Base-by-base conservation (phyloP, 2,113 vertebrate genomes). In the Notarius quadriscutis region DNA sequence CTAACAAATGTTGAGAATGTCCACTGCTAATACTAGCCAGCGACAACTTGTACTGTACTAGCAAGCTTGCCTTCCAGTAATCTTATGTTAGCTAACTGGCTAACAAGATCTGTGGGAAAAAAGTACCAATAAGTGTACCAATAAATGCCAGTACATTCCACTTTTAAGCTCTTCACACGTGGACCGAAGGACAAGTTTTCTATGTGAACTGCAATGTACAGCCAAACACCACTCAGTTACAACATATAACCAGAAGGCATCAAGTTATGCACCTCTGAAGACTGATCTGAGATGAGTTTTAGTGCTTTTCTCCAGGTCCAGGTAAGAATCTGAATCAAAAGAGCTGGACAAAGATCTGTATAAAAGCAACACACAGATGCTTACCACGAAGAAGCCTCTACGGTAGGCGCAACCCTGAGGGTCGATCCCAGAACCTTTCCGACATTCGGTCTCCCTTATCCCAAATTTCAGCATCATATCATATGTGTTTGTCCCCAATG, bases 381-480 rank as follows among this genome's bases (percentile, higher is more conserved):
- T 92, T 91, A 94, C 94, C 92, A 90, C 90, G 72, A 93, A 93
- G 83, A 91, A 92, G 2, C 90, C 90, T 0, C 18, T 50, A 77
- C 75, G 90, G 89, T 93, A 91, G 78, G 89, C 53, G 14, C 94
- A 94, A 1, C 81, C 88, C 84, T 48, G 90, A 7, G 92, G 90
- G 55, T 93, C 81, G 0, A 41, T 15, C 27, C 72, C 57, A 65
- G 92, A 92, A 1, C 63, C n/a, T 85, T 92, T 94, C 12, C 60
- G 83, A 82, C 94, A 95, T 75, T 86, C 81, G 0, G 94, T 94
- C 85, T 94, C 92, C 84, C 91, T 92, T 14, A 94, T 86, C 3
- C n/a, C 63, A 72, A 95, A 94, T 10, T 22, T 84, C 86, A 94
- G 85, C 77, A 90, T 18, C 89, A 94, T 81, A 83, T 94, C 92